Percentiles rank a stretch among this genome's conserved stretches.
These are phyloP conservation scores for human DNA, from an alignment of 2,113 vertebrate species.

Conservation along the genomic window DNA sequence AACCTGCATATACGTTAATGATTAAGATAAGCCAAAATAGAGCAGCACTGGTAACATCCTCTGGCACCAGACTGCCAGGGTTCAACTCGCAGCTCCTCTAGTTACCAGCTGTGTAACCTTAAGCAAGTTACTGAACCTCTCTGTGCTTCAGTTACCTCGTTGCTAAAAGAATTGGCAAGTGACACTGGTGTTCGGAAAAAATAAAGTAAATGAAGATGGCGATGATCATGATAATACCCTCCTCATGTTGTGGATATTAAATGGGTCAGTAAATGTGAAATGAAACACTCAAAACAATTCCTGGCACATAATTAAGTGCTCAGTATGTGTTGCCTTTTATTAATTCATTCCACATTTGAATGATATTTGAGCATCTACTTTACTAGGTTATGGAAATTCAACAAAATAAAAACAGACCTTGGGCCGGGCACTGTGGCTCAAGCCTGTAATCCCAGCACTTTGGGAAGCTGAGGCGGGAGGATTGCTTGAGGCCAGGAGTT, in stretches of 20 bases:
- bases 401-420: conserved; percentile 3
- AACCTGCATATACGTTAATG: neutral
- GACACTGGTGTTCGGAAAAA: too few relatives aligned
- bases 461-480: neutral
- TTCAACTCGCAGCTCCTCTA: neutral
- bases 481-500: neutral
- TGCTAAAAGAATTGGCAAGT: neutral
- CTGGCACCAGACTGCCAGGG: neutral
- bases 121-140: neutral
- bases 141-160: neutral
- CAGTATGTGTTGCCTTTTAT: neutral
- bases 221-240: neutral
- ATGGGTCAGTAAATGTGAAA: neutral
- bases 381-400: neutral
- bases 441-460: neutral
- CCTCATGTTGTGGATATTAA: neutral
- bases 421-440: neutral
- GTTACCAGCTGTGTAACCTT: neutral
- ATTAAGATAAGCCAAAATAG: neutral
- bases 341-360: neutral
- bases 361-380: neutral
- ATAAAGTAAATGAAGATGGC: too few relatives aligned
- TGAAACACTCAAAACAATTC: neutral
- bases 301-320: neutral
- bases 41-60: neutral